Evolutionary conservation across 2,888 invertebrate species (phyloP).

Genomic region (Cheilosia scutellata): DNA sequence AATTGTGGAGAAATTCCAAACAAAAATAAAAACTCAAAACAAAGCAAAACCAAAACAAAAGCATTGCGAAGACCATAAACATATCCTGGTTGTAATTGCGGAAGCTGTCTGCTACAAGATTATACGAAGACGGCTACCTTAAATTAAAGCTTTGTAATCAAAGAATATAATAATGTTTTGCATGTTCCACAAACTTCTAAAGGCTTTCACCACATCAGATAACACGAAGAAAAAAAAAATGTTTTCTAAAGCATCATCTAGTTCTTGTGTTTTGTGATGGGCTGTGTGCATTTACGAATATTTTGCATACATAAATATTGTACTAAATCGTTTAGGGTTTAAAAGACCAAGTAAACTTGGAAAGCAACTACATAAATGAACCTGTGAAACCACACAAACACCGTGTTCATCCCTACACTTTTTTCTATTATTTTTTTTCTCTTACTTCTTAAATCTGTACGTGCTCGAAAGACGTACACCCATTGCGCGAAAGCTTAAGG

Average conservation of each 20-base stretch:
- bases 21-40: constrained; percentile 8
- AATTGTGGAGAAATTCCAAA: constrained; percentile 36
- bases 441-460: constrained; percentile 21
- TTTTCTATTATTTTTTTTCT: background rate
- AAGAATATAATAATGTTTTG: constrained; percentile 53
- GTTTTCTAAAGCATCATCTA: constrained; percentile 12
- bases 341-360: constrained; percentile 39
- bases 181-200: constrained; percentile 49
- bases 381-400: constrained; percentile 28
- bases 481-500: constrained; percentile 34
- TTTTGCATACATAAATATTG: constrained; percentile 28
- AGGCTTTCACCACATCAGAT: constrained; percentile 33
- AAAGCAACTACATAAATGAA: constrained; percentile 43
- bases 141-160: constrained; percentile 62
- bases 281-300: constrained; percentile 12
- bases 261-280: constrained; percentile 4
- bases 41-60: constrained; percentile 36
- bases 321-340: constrained; percentile 51
- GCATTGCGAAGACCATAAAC: constrained; percentile 35
- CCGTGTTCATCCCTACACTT: constrained; percentile 11
- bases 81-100: constrained; percentile 64
- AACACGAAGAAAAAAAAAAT: constrained; percentile 28
- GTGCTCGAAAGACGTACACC: constrained; percentile 56
- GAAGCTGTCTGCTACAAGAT: constrained; percentile 57
- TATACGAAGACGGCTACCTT: constrained; percentile 47